Conservation (phyloP, 2,113 vertebrate genomes). For the Atractosteus spatula region DNA sequence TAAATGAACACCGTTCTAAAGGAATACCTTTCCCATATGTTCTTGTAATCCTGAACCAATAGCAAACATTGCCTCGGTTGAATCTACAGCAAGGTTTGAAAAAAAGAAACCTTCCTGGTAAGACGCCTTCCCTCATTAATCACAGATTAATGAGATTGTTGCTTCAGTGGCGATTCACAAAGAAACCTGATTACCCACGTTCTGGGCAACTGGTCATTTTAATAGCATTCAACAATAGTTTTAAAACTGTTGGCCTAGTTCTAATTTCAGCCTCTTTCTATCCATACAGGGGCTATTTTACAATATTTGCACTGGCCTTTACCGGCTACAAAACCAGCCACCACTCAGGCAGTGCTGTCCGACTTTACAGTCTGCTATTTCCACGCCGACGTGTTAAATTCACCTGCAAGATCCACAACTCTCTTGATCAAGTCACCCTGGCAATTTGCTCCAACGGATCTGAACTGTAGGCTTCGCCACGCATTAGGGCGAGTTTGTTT, state of each 20-base stretch:
- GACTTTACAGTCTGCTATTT: too few species aligned
- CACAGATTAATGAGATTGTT: slow-evolving; percentile 60
- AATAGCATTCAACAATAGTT: neutral
- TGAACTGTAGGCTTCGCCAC: too few species aligned
- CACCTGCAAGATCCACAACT: too few species aligned
- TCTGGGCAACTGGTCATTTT: slow-evolving; percentile 22
- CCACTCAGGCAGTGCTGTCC: too few species aligned
- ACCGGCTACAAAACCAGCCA: too few species aligned
- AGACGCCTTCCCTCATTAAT: slow-evolving; percentile 63
- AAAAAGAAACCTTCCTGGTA: slow-evolving; percentile 52
- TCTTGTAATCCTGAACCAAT: slow-evolving; percentile 66
- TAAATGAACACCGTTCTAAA: slow-evolving; percentile 64
- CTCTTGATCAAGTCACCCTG: too few species aligned
- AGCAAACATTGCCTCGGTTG: slow-evolving; percentile 62
- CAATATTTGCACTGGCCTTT: too few species aligned
- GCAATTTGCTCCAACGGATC: too few species aligned
- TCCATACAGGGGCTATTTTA: too few species aligned
- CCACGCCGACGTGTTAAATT: too few species aligned
- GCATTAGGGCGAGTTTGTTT: too few species aligned
- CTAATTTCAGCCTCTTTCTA: too few species aligned
- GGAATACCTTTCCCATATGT: slow-evolving; percentile 53
- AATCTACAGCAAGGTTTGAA: slow-evolving; percentile 59
- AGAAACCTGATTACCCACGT: slow-evolving; percentile 36
- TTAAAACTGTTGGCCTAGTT: neutral
- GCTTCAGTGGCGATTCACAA: slow-evolving; percentile 54